Conservation (phyloP, 2,888 invertebrate genomes). For the Protonemura montana region DNA sequence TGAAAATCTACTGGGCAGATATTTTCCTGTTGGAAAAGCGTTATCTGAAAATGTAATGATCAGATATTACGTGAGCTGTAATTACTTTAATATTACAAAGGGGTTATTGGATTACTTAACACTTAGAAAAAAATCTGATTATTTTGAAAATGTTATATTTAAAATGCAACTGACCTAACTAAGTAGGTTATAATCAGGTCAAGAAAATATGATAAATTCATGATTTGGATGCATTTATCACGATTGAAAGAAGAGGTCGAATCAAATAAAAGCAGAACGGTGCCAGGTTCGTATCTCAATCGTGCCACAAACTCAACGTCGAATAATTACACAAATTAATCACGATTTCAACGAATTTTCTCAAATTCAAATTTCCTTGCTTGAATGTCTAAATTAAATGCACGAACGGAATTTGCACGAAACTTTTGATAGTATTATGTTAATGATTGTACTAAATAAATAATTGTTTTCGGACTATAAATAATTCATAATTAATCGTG, state of each 20-base stretch:
- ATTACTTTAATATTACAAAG: too few species aligned
- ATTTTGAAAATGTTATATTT: background rate
- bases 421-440: slow-evolving; percentile 24
- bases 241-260: background rate
- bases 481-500: slow-evolving; percentile 22
- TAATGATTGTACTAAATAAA: slow-evolving; percentile 27
- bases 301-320: background rate
- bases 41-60: too few species aligned
- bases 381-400: slow-evolving; percentile 10
- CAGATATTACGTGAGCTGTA: too few species aligned
- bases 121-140: too few species aligned
- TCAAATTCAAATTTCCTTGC: slow-evolving; percentile 1
- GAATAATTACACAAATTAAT: background rate
- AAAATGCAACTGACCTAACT: background rate
- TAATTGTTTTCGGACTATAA: slow-evolving; percentile 20
- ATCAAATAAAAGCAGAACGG: background rate
- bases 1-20: too few species aligned
- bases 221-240: background rate
- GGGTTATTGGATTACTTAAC: too few species aligned
- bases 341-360: slow-evolving; percentile 12
- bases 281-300: background rate
- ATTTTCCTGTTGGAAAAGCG: too few species aligned
- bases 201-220: background rate
- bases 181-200: background rate
- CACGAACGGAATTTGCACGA: background rate